phyloP scores from a whole-genome alignment of 2,113 vertebrate genomes.

The Protobothrops mucrosquamatus region DNA sequence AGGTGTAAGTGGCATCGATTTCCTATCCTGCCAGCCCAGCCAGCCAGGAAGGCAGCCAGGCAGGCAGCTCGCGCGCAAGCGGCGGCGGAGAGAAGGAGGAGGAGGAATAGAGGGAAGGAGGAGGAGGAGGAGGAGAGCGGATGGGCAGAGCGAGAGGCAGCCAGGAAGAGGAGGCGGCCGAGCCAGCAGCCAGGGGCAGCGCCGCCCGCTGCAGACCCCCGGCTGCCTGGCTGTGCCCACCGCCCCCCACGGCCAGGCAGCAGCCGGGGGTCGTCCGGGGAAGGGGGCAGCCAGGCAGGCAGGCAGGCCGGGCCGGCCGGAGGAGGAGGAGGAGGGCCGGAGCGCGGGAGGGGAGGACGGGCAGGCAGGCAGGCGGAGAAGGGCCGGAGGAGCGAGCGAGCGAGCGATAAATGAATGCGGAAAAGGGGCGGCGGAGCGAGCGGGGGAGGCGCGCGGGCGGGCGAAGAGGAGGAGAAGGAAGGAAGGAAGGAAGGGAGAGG shows the following conservation, averaged over 20 bases:
- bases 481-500: too few species aligned
- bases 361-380: neutral
- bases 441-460: too few species aligned
- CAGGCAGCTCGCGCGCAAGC: neutral
- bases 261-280: neutral
- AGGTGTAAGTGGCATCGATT: slow-evolving; percentile 40
- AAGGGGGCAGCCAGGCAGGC: accelerated
- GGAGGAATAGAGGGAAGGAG: neutral
- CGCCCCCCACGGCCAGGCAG: too few species aligned
- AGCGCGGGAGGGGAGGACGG: neutral
- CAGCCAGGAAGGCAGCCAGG: neutral
- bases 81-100: neutral
- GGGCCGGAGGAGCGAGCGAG: neutral
- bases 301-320: neutral
- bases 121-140: neutral
- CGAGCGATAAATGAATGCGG: neutral
- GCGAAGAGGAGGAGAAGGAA: too few species aligned
- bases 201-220: too few species aligned
- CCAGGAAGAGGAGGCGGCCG: neutral
- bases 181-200: too few species aligned
- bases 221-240: too few species aligned
- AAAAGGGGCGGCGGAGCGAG: too few species aligned
- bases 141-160: neutral
- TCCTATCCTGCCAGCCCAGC: neutral
- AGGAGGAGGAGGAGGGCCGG: neutral